These are phyloP conservation scores for Sylvietta virens DNA, from an alignment of 2,113 vertebrate species.

Conservation along the genomic window DNA sequence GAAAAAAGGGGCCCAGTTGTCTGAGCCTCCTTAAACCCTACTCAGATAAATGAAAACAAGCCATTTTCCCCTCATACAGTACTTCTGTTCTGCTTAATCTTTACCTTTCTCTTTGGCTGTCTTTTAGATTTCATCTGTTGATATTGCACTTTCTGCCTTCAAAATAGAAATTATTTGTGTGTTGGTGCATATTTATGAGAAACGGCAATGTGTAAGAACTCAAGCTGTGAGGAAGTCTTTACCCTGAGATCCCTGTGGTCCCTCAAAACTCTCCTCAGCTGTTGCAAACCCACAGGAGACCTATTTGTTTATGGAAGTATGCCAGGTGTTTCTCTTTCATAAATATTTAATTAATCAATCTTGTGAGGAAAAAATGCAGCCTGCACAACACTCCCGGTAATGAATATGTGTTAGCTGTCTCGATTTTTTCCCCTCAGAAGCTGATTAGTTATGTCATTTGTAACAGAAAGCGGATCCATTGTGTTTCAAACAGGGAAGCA, in stretches of 20 bases:
- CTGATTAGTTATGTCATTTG: slow-evolving; percentile 40
- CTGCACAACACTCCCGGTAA: slow-evolving; percentile 18
- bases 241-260: slow-evolving; percentile 28
- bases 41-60: background rate
- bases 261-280: slow-evolving; percentile 65
- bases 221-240: slow-evolving; percentile 67
- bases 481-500: background rate
- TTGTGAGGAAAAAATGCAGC: slow-evolving; percentile 55
- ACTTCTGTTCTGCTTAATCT: background rate
- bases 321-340: slow-evolving; percentile 84
- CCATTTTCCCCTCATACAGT: background rate
- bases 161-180: slow-evolving; percentile 41
- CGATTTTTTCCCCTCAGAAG: background rate
- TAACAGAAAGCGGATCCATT: background rate
- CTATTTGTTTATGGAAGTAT: slow-evolving; percentile 73
- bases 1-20: background rate
- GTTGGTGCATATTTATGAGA: slow-evolving; percentile 68
- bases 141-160: slow-evolving; percentile 16
- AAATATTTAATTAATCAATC: slow-evolving; percentile 83
- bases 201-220: slow-evolving; percentile 30
- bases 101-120: slow-evolving; percentile 7
- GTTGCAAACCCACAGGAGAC: slow-evolving; percentile 66
- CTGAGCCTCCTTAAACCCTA: background rate
- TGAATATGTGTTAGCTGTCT: slow-evolving; percentile 43
- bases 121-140: slow-evolving; percentile 56